A percentile compares a stretch with the other conserved stretches of the same genome.
phyloP scores from a whole-genome alignment of 2,888 invertebrate species.

The Xanthorhoe spadicearia region DNA sequence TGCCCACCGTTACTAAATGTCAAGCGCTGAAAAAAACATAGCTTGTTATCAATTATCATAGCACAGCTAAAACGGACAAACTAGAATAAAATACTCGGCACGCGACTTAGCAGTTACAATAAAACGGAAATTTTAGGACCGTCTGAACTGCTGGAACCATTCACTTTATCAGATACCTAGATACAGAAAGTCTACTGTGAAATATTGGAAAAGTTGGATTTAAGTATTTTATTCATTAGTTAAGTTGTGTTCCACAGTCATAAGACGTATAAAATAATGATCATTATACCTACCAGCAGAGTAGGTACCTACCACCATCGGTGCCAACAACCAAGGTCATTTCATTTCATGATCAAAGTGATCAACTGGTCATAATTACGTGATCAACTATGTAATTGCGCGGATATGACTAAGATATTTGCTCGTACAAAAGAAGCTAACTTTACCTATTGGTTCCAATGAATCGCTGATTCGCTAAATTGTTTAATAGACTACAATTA shows the following conservation, averaged over 20 bases:
- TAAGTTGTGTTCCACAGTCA: no score
- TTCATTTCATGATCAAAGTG: conserved; percentile 53
- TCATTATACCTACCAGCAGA: conserved; percentile 66
- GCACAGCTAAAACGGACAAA: background rate
- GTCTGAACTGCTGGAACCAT: background rate
- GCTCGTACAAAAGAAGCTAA: conserved; percentile 17
- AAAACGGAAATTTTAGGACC: background rate
- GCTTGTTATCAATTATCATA: conserved; percentile 3
- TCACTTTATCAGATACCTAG: background rate
- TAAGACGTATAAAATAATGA: conserved; percentile 46
- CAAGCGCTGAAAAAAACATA: conserved; percentile 52
- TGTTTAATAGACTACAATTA: conserved; percentile 23
- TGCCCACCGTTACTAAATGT: conserved; percentile 77
- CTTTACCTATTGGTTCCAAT: conserved; percentile 6
- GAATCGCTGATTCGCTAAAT: conserved; percentile 17
- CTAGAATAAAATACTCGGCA: conserved; percentile 4
- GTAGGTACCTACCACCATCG: no score
- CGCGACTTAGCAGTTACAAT: conserved; percentile 1
- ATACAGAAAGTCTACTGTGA: no score
- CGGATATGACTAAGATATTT: conserved; percentile 45
- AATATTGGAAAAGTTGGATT: no score
- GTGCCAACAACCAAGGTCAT: conserved; percentile 62
- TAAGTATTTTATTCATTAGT: no score
- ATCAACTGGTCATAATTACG: conserved; percentile 38
- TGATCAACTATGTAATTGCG: conserved; percentile 31